phyloP scores from a whole-genome alignment of 2,113 vertebrate species.

The Callipepla californica region DNA sequence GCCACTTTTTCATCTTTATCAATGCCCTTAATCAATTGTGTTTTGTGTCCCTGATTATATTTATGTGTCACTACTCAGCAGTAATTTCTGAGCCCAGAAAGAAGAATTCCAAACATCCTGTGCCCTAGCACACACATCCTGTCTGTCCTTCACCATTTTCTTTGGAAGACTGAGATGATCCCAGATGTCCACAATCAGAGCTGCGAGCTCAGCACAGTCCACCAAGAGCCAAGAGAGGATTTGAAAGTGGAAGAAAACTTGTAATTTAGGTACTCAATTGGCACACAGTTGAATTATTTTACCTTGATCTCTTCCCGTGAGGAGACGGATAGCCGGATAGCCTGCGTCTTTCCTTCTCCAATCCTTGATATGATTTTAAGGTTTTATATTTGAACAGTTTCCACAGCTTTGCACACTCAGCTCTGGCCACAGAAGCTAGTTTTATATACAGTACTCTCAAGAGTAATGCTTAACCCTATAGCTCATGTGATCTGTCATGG shows the following conservation, averaged over 20 bases:
- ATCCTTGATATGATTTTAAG: not conserved
- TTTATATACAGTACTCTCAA: not conserved
- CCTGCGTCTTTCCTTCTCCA: not conserved
- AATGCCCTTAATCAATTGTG: not conserved
- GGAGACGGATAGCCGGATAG: not conserved
- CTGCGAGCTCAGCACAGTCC: not conserved
- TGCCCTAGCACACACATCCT: not conserved
- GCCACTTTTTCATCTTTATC: not conserved
- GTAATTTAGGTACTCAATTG: not conserved
- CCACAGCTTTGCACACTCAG: not conserved
- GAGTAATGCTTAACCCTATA: not conserved
- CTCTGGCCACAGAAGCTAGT: not conserved
- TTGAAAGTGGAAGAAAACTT: not conserved
- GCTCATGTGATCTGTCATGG: not conserved
- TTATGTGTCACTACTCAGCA: not conserved
- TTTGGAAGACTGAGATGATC: not conserved
- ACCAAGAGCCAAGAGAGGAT: not conserved
- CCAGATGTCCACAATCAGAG: not conserved
- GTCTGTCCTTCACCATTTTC: not conserved
- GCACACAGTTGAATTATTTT: not conserved
- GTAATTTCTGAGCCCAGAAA: not conserved
- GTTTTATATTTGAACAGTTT: not conserved
- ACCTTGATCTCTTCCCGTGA: not conserved
- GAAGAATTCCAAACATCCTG: not conserved
- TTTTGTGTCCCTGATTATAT: not conserved